These are phyloP conservation scores for Hofmannophila pseudospretella DNA, from an alignment of 2,888 invertebrate genomes.

Conservation along the genomic window DNA sequence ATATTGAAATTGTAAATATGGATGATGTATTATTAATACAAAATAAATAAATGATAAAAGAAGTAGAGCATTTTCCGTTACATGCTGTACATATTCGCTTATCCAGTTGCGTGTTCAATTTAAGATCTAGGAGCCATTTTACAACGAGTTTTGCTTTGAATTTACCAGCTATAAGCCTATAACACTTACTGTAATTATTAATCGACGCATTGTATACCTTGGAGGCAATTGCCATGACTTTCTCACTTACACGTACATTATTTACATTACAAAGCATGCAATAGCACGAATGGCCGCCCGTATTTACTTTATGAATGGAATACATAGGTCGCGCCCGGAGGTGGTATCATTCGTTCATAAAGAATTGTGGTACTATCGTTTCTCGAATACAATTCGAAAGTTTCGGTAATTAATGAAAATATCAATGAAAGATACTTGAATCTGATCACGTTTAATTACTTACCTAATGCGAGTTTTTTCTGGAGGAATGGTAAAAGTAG, in stretches of 20 bases:
- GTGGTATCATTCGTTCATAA: conserved; percentile 22
- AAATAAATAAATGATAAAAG: too few relatives aligned
- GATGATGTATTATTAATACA: too few relatives aligned
- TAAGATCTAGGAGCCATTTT: too few relatives aligned
- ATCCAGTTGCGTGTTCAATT: too few relatives aligned
- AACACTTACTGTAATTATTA: background rate
- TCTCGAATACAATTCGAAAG: conserved; percentile 13
- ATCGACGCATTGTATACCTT: background rate
- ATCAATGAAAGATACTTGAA: too few relatives aligned
- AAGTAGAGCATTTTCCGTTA: too few relatives aligned
- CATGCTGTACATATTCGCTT: too few relatives aligned
- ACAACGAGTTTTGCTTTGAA: conserved; percentile 8
- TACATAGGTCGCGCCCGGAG: conserved; percentile 16
- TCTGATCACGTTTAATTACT: too few relatives aligned
- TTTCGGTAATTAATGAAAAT: too few relatives aligned
- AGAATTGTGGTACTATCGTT: conserved; percentile 14
- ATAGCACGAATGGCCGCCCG: conserved; percentile 20
- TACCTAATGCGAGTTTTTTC: too few relatives aligned
- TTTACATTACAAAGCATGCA: conserved; percentile 21
- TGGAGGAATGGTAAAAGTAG: too few relatives aligned
- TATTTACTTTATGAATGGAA: conserved; percentile 29
- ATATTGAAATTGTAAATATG: too few relatives aligned
- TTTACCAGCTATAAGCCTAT: conserved; percentile 14
- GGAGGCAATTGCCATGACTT: background rate
- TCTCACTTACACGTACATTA: conserved; percentile 9